Percentiles rank a stretch among this genome's conserved stretches.
Conservation (phyloP, 1,140 invertebrate genomes). For the Drosophila ercepeae region DNA sequence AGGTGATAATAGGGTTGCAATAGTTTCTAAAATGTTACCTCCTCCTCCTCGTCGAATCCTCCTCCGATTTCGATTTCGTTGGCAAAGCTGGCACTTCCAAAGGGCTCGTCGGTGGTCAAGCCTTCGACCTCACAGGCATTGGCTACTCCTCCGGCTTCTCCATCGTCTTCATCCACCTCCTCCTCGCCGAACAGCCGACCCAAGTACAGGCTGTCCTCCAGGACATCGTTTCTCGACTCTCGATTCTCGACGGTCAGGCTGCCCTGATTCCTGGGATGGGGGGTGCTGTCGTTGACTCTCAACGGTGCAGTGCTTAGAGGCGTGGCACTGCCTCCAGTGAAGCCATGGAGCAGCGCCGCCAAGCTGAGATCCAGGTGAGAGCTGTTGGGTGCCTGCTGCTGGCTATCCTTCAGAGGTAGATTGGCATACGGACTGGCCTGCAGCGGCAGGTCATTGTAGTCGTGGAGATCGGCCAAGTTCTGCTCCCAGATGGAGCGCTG, state of each 20-base stretch:
- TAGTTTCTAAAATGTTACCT: slow-evolving; percentile 68
- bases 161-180: slow-evolving; percentile 41
- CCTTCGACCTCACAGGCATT: slow-evolving; percentile 71
- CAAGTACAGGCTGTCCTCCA: slow-evolving; percentile 41
- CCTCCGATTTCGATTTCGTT: slow-evolving; percentile 63
- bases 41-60: slow-evolving; percentile 38
- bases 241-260: slow-evolving; percentile 56
- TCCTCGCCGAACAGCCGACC: slow-evolving; percentile 39
- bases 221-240: slow-evolving; percentile 18
- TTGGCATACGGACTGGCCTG: slow-evolving; percentile 67
- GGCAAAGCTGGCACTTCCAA: slow-evolving; percentile 37
- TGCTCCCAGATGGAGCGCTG: slow-evolving; percentile 80
- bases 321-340: slow-evolving; percentile 38
- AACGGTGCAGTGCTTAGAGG: slow-evolving; percentile 16
- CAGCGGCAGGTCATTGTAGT: slow-evolving; percentile 73
- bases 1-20: too few relatives aligned
- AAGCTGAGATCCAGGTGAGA: slow-evolving; percentile 64
- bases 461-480: slow-evolving; percentile 78
- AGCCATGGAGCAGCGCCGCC: slow-evolving; percentile 62
- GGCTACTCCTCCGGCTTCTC: slow-evolving; percentile 18
- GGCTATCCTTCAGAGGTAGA: slow-evolving; percentile 80
- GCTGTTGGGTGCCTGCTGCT: slow-evolving; percentile 57
- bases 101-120: slow-evolving; percentile 55
- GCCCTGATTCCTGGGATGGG: slow-evolving; percentile 60
- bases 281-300: slow-evolving; percentile 78